Percentiles rank a stretch among this genome's conserved stretches.
phyloP scores from a whole-genome alignment of 1,140 invertebrate species.

The Drosophila saltans region DNA sequence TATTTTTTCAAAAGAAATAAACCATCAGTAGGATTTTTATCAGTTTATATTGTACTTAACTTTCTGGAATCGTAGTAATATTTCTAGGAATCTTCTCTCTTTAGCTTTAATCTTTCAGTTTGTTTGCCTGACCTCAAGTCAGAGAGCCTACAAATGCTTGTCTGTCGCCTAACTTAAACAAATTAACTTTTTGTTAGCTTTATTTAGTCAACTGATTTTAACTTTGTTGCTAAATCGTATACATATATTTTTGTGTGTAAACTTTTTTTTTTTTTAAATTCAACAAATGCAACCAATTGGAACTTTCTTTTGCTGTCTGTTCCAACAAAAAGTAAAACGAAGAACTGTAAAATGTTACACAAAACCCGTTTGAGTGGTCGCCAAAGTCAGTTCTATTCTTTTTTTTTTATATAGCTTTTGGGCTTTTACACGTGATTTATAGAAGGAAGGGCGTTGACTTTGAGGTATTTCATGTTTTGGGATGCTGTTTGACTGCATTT shows the following conservation, averaged over 20 bases:
- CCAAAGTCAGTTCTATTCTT: constrained; percentile 16
- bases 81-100: constrained; percentile 11
- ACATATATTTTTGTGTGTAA: not conserved
- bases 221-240: constrained; percentile 21
- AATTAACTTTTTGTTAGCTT: constrained; percentile 29
- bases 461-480: constrained; percentile 7
- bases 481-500: constrained; percentile 74
- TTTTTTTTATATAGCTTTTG: constrained; percentile 15
- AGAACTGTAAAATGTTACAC: constrained; percentile 61
- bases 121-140: constrained; percentile 23
- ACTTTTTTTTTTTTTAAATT: constrained; percentile 7
- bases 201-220: constrained; percentile 50
- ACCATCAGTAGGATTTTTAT: too few relatives aligned
- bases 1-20: too few relatives aligned
- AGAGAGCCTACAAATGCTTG: constrained; percentile 12
- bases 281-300: constrained; percentile 11
- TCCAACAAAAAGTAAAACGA: not conserved
- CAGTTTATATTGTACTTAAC: not conserved
- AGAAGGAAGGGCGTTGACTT: constrained; percentile 51
- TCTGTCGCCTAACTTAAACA: constrained; percentile 12
- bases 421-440: constrained; percentile 44
- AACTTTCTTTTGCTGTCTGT: constrained; percentile 10
- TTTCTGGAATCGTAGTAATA: not conserved
- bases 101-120: not conserved
- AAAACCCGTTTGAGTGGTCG: constrained; percentile 37